Conservation (phyloP, 2,113 vertebrate species). For the Ploceus nigricollis region DNA sequence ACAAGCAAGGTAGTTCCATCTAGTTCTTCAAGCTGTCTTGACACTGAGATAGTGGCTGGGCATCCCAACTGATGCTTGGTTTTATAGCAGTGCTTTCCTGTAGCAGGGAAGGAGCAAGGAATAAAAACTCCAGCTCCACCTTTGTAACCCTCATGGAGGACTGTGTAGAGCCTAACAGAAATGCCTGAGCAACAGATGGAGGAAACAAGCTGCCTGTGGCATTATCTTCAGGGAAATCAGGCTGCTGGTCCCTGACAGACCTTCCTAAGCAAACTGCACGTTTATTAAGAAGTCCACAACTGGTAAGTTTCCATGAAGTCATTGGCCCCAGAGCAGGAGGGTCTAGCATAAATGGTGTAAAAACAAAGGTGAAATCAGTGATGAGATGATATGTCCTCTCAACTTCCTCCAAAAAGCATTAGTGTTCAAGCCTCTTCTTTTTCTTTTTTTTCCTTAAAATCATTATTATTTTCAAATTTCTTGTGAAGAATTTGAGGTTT, state of each 20-base stretch:
- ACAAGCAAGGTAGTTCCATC: not conserved
- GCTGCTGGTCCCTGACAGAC: not conserved
- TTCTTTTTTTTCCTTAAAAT: not conserved
- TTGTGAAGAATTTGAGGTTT: not conserved
- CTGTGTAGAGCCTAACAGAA: not conserved
- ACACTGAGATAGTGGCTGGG: not conserved
- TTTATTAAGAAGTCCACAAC: not conserved
- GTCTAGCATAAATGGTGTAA: not conserved
- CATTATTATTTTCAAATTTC: not conserved
- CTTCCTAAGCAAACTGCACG: not conserved
- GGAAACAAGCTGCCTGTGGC: not conserved
- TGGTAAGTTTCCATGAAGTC: not conserved
- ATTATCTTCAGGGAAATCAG: slow-evolving; percentile 1
- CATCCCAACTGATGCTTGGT: not conserved
- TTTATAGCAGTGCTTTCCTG: not conserved
- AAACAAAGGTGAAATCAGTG: not conserved
- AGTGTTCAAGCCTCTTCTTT: not conserved
- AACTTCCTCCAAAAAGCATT: not conserved
- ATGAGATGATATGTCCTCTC: not conserved
- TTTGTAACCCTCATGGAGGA: not conserved
- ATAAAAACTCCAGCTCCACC: not conserved
- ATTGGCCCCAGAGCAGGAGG: not conserved
- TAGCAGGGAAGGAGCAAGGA: not conserved
- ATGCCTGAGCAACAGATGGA: not conserved
- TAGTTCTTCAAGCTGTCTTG: not conserved